Conservation (phyloP, 2,888 invertebrate species). For the Dryomyza anilis region DNA sequence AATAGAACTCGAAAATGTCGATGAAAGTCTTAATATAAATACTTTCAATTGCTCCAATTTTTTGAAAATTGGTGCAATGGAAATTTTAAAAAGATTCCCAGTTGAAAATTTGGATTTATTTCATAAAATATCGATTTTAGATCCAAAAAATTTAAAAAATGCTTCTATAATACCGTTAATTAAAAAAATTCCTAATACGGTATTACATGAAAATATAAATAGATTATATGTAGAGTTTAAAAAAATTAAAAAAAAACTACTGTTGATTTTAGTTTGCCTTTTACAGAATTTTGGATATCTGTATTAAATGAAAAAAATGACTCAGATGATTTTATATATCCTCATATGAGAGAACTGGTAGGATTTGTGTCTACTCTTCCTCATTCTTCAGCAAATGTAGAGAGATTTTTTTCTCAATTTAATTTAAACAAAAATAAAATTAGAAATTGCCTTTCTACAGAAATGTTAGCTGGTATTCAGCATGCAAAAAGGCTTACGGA, state of each 20-base stretch:
- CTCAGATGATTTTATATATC: background rate
- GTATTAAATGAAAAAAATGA: background rate
- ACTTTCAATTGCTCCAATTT: background rate
- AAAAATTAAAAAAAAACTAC: too few relatives aligned
- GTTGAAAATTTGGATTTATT: background rate
- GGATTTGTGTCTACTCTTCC: background rate
- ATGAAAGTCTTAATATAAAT: background rate
- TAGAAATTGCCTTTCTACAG: background rate
- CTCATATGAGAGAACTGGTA: background rate
- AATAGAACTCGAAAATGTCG: background rate
- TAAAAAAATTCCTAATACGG: background rate
- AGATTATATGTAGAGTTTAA: background rate
- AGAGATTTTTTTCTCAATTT: background rate
- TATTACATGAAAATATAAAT: background rate
- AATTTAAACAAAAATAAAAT: background rate
- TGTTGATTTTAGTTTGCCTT: background rate
- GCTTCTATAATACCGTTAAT: background rate
- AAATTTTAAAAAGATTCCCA: background rate
- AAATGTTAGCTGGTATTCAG: background rate
- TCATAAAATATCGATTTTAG: background rate
- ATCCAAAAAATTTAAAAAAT: background rate
- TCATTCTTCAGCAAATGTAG: background rate
- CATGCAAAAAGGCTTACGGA: background rate
- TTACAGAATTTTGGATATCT: background rate
- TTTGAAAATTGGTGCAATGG: background rate